Base-by-base conservation (phyloP, 2,797 vertebrate species). In the Ctenopoma multispine region DNA sequence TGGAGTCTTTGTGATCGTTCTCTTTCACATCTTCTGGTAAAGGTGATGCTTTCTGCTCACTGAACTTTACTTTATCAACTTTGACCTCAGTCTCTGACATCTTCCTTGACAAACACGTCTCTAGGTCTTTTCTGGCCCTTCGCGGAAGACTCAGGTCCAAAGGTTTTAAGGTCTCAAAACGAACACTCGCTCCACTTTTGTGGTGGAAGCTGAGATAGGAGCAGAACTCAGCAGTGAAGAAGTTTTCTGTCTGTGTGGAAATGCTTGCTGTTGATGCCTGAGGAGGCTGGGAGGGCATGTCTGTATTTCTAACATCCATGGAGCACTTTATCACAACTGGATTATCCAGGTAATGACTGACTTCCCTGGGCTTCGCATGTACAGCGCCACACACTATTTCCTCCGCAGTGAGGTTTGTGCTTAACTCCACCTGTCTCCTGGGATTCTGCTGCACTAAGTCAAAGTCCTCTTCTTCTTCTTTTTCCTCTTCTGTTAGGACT, bases 161-260 rank as follows among this genome's bases (percentile, higher is more conserved):
- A 1, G 94, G 89, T 46, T 81, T 74, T 24, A 54, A 0, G n/a
- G 79, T 48, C 9, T 83, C 80, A 0, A 2, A 18, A 40, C 60
- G 58, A 1, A 2, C 11, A 2, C 24, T 2, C 1, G 1, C 54
- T 74, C 29, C 61, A 1, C 7, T 38, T 36, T 29, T 69, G 21
- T 48, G 72, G 56, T 65, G 74, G 83, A 95, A 92, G 34, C 9
- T 57, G 27, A 91, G 80, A 75, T 82, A 92, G 5, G 74, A 81
- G 36, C 81, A 87, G 20, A 92, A 72, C 21, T 80, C 63, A 0
- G 84, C 31, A 49, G 86, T 93, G 77, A 94, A 95, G 70, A 95
- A 93, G 84, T 94, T 93, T n/a, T 95, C 90, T 0, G 95, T 95
- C 80, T 95, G 95, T 1, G 94, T 94, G 15, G 85, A 87, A 1